These are phyloP conservation scores for Octodon degus DNA, from an alignment of 2,113 vertebrate species.

Conservation along the genomic window DNA sequence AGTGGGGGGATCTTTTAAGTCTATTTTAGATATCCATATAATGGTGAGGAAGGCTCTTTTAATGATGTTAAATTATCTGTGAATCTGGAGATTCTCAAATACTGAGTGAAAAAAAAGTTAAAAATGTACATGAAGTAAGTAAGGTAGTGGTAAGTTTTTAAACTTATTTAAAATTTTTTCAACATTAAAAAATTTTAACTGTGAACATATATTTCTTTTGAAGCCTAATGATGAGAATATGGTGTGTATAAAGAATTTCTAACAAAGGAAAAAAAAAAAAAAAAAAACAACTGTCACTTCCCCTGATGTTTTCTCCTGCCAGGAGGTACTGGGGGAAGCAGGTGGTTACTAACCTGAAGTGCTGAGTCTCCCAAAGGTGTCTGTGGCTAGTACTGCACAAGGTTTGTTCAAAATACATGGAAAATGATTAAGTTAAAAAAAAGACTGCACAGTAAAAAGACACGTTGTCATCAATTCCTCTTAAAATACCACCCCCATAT, in stretches of 20 bases:
- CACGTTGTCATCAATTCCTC: not conserved
- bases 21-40: not conserved
- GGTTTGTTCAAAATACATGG: not conserved
- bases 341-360: not conserved
- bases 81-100: not conserved
- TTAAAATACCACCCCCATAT: no score
- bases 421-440: not conserved
- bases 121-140: not conserved
- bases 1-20: not conserved
- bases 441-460: not conserved
- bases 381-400: not conserved
- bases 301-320: not conserved
- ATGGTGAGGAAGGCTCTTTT: not conserved
- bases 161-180: not conserved
- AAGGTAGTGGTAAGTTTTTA: not conserved
- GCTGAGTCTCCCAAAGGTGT: not conserved
- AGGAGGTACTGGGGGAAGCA: not conserved
- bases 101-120: not conserved
- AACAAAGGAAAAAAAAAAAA: constrained; percentile 13
- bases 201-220: not conserved
- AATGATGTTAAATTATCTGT: no score
- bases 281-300: not conserved
- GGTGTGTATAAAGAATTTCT: not conserved
- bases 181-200: constrained; percentile 12
- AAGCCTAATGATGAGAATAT: not conserved